These are phyloP conservation scores for Trichosurus vulpecula DNA, from an alignment of 2,797 vertebrate species.

Conservation along the genomic window DNA sequence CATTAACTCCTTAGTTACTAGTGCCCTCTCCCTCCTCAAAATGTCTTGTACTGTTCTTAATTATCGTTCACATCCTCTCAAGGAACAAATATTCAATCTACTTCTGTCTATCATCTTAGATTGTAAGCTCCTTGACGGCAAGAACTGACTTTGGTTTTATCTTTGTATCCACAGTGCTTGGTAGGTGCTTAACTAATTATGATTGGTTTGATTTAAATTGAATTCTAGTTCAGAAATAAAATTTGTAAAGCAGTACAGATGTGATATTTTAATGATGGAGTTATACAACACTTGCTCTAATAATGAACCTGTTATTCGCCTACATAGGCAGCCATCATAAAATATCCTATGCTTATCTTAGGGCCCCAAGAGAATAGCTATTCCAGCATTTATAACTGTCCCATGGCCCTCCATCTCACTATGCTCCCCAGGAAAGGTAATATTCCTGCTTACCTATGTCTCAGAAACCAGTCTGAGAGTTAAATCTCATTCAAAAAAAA, in stretches of 20 bases:
- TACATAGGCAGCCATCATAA: neutral
- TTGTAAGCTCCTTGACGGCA: neutral
- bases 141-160: neutral
- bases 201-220: neutral
- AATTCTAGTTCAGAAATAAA: neutral
- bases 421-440: neutral
- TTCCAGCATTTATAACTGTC: neutral
- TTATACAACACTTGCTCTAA: neutral
- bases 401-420: neutral
- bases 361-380: neutral
- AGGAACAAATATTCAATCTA: neutral
- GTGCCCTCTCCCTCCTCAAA: neutral
- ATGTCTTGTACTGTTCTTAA: neutral
- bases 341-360: neutral
- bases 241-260: neutral
- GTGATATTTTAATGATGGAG: neutral
- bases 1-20: neutral
- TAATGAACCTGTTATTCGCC: neutral
- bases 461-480: neutral
- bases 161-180: neutral
- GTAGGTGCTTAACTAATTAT: neutral
- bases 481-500: neutral
- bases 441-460: neutral
- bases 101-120: neutral
- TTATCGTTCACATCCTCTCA: neutral